Evolutionary conservation across 2,113 vertebrate species (phyloP).

Genomic region (Himantopus leucocephalus): DNA sequence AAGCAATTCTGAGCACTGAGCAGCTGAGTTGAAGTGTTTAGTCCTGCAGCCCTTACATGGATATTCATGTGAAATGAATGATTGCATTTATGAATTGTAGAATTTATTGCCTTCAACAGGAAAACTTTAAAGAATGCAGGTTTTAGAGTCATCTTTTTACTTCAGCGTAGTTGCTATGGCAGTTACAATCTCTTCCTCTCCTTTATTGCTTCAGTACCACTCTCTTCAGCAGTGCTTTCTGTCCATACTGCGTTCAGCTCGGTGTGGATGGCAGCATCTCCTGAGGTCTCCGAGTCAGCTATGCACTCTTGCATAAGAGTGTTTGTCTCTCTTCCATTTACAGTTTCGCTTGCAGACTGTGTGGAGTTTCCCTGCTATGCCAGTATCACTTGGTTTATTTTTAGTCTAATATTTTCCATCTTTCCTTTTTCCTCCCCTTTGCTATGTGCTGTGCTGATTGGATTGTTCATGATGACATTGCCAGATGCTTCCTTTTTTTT

Average conservation of each 20-base stretch:
- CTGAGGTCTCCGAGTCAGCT: neutral
- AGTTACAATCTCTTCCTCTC: neutral
- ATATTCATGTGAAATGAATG: neutral
- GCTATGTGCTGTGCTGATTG: neutral
- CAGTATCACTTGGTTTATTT: conserved; percentile 48
- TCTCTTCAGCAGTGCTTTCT: neutral
- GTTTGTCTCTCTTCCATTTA: conserved; percentile 33
- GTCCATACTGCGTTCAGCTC: neutral
- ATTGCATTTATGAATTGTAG: neutral
- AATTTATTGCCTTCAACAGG: neutral
- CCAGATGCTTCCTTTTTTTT: neutral
- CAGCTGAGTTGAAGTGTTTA: neutral
- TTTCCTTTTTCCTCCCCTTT: neutral
- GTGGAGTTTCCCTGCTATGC: neutral
- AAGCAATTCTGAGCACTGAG: neutral
- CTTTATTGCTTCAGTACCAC: neutral
- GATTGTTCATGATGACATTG: neutral
- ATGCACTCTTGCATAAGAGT: neutral
- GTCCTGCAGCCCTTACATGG: conserved; percentile 3
- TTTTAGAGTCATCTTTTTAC: neutral
- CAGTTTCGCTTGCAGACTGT: conserved; percentile 10
- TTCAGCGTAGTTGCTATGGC: neutral
- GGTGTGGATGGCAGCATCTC: neutral
- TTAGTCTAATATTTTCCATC: conserved; percentile 45
- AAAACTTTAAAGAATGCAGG: neutral